A percentile compares a stretch with the other conserved stretches of the same genome.
Evolutionary conservation across 1,140 invertebrate species (phyloP).

Genomic region (Drosophila saltans): DNA sequence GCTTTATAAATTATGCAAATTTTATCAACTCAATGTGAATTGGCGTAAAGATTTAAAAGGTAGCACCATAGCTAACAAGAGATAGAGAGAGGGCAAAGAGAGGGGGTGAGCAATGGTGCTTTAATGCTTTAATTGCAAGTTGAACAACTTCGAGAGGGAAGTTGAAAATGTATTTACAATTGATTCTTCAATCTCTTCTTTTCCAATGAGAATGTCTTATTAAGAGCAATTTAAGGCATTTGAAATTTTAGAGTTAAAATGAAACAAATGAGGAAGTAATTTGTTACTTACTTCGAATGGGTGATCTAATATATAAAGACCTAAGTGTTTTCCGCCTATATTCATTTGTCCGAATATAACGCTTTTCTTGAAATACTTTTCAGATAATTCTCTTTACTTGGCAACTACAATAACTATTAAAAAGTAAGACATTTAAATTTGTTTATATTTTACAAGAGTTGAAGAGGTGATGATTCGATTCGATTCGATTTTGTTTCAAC

Average conservation of each 20-base stretch:
- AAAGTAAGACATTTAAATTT: too few species aligned
- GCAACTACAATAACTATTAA: too few species aligned
- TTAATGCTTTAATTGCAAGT: not conserved
- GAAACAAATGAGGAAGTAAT: not conserved
- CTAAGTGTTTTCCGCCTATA: too few species aligned
- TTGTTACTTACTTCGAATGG: not conserved
- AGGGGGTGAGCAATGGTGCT: not conserved
- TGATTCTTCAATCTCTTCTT: not conserved
- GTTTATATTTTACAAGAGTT: too few species aligned
- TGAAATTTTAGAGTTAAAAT: not conserved
- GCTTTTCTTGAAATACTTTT: too few species aligned
- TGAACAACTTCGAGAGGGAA: constrained; percentile 2
- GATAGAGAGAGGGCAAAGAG: not conserved
- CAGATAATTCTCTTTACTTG: too few species aligned
- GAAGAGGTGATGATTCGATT: too few species aligned
- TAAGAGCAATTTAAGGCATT: not conserved
- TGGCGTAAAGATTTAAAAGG: constrained; percentile 16
- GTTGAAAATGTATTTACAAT: constrained; percentile 3
- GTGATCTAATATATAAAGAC: not conserved
- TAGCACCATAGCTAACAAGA: not conserved
- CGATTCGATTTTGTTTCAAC: too few species aligned
- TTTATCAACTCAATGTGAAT: constrained; percentile 16
- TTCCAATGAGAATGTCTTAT: not conserved
- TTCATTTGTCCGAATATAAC: too few species aligned
- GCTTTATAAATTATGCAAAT: constrained; percentile 24